phyloP scores from a whole-genome alignment of 2,797 vertebrate genomes.

The Cyclura pinguis region DNA sequence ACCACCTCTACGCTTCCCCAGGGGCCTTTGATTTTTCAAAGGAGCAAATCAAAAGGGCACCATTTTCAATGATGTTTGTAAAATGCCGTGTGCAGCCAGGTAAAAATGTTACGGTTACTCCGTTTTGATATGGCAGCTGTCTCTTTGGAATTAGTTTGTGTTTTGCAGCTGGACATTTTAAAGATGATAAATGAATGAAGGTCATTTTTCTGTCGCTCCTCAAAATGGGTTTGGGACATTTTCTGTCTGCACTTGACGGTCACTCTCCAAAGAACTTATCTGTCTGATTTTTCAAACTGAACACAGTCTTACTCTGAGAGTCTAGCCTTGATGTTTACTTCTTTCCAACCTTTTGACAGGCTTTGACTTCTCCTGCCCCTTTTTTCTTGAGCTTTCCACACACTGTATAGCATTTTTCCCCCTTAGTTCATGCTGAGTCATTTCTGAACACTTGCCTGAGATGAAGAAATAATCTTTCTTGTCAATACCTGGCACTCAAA shows the following conservation, averaged over 20 bases:
- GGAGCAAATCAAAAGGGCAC: conserved; percentile 1
- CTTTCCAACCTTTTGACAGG: conserved; percentile 22
- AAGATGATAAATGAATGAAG: conserved; percentile 51
- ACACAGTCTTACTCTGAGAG: conserved; percentile 17
- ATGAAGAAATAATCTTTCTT: not conserved
- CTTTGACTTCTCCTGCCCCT: conserved; percentile 11
- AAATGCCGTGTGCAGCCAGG: conserved; percentile 4
- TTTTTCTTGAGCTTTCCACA: conserved; percentile 14
- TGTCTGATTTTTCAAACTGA: conserved; percentile 44
- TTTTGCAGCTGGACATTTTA: conserved; percentile 49
- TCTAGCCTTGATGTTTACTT: conserved; percentile 28
- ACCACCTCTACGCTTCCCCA: not conserved
- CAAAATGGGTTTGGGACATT: conserved; percentile 40
- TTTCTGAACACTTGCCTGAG: conserved; percentile 7
- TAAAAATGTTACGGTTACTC: conserved; percentile 32
- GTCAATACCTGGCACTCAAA: conserved; percentile 9
- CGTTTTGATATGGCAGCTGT: conserved; percentile 44
- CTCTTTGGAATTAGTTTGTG: conserved; percentile 44
- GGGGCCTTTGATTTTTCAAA: conserved; percentile 5
- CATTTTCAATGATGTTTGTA: conserved; percentile 43
- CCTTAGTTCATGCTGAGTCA: not conserved
- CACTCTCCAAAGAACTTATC: conserved; percentile 25
- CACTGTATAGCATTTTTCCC: not conserved
- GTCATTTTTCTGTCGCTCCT: conserved; percentile 44
- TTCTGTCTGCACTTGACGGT: conserved; percentile 49